These are phyloP conservation scores for Peromyscus attwateri DNA, from an alignment of 2,797 vertebrate genomes.

Conservation along the genomic window DNA sequence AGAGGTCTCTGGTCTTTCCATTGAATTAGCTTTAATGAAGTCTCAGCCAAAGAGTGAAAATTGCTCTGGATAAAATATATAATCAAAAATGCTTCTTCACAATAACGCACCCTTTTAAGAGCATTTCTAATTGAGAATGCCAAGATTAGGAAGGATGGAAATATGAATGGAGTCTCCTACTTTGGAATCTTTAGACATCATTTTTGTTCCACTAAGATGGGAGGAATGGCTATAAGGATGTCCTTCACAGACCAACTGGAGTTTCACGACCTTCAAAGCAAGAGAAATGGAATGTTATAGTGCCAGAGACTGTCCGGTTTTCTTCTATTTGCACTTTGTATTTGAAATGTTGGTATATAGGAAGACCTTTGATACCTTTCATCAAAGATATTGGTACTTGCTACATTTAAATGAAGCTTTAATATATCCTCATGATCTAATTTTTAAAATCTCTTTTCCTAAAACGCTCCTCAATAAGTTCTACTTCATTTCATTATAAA, in stretches of 20 bases:
- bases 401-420: neutral
- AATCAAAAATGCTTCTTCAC: neutral
- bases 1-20: neutral
- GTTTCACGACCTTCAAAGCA: neutral
- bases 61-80: neutral
- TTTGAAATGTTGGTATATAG: neutral
- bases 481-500: neutral
- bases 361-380: neutral
- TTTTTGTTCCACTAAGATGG: neutral
- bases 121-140: neutral
- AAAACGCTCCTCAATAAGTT: neutral
- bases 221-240: neutral
- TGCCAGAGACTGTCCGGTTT: neutral
- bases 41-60: neutral
- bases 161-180: neutral
- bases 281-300: neutral
- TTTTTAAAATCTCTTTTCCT: constrained; percentile 1
- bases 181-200: neutral
- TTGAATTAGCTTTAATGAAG: neutral
- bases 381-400: neutral
- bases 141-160: neutral
- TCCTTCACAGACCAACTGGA: neutral
- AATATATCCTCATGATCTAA: neutral
- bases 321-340: neutral
- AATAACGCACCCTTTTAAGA: neutral